Evolutionary conservation across 2,113 vertebrate genomes (phyloP).

Genomic region (Peromyscus polionotus): DNA sequence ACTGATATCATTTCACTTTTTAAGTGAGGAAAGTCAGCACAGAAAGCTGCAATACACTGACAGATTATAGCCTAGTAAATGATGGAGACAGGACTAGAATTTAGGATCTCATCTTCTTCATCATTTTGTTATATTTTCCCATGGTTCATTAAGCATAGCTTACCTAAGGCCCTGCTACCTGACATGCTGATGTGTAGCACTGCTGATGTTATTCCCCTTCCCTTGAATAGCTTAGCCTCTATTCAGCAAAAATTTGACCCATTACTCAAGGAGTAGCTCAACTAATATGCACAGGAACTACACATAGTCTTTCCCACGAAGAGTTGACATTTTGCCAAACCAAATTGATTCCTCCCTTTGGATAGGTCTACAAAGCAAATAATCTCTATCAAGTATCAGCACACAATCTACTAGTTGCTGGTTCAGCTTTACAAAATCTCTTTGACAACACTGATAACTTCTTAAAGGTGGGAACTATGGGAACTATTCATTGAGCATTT

Average conservation of each 20-base stretch:
- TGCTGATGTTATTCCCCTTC: neutral
- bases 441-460: neutral
- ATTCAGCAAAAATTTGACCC: neutral
- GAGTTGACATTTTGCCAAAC: conserved; percentile 39
- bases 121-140: neutral
- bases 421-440: conserved; percentile 36
- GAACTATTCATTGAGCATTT: conserved; percentile 17
- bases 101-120: neutral
- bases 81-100: neutral
- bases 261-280: neutral
- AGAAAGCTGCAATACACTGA: neutral
- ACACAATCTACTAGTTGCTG: conserved; percentile 4
- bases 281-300: neutral
- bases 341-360: neutral
- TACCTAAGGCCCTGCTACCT: neutral
- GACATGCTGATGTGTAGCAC: neutral
- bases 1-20: neutral
- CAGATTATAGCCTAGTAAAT: neutral
- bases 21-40: neutral
- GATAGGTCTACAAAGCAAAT: conserved; percentile 31
- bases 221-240: neutral
- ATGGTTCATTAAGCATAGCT: neutral
- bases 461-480: neutral
- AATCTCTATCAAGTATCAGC: conserved; percentile 27
- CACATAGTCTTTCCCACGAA: neutral